These are phyloP conservation scores for Sesia apiformis DNA, from an alignment of 2,888 invertebrate species.

Conservation along the genomic window DNA sequence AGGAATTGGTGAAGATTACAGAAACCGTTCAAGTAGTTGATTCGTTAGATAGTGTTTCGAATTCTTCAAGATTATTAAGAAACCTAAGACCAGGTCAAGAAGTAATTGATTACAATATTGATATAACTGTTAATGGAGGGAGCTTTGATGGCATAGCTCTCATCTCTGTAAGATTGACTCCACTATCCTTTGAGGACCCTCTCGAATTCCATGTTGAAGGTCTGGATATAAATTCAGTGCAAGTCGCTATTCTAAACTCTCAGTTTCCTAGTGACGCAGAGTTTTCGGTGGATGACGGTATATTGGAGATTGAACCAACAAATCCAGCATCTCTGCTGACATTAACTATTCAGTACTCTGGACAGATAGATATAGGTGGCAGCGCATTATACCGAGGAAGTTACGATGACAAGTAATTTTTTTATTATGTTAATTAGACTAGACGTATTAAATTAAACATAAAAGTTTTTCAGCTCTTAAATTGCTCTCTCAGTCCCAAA, in stretches of 20 bases:
- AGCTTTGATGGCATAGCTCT: conserved; percentile 32
- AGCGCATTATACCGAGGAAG: conserved; percentile 29
- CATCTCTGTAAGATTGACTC: conserved; percentile 21
- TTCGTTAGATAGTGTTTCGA: neutral
- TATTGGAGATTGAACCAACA: conserved; percentile 25
- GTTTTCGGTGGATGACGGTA: conserved; percentile 15
- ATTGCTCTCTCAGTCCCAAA: too few relatives aligned
- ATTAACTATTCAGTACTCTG: conserved; percentile 37
- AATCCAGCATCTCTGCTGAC: conserved; percentile 15
- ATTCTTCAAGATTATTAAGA: neutral
- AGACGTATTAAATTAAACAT: too few relatives aligned
- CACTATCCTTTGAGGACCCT: conserved; percentile 22
- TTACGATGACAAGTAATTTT: conserved; percentile 19
- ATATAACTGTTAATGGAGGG: conserved; percentile 26
- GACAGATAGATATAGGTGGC: conserved; percentile 19
- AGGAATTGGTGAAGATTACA: neutral
- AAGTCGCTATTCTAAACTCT: conserved; percentile 27
- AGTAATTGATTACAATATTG: conserved; percentile 24
- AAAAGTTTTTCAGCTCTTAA: too few relatives aligned
- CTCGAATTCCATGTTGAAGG: conserved; percentile 26
- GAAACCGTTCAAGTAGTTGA: neutral
- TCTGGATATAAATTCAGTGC: conserved; percentile 24
- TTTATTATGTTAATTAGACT: too few relatives aligned
- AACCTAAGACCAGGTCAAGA: conserved; percentile 31
- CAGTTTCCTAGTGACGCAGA: conserved; percentile 17